Percentiles rank a stretch among this genome's conserved stretches.
Conservation (phyloP, 2,888 invertebrate genomes). For the Encarsia formosa region DNA sequence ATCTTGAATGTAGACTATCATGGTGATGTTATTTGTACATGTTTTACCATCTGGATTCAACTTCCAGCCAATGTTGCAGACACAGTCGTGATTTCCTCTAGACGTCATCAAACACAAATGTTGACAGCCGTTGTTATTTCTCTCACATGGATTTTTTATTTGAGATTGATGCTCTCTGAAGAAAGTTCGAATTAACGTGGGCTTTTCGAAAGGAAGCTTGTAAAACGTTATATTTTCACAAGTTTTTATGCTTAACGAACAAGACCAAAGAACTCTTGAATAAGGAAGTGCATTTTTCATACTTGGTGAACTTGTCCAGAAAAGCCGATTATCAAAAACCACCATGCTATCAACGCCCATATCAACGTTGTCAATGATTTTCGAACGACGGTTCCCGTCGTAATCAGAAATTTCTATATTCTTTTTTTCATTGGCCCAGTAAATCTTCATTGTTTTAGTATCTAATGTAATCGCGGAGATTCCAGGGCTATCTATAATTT, state of each 20-base stretch:
- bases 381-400: conserved; percentile 5
- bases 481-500: background rate
- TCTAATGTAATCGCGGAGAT: conserved; percentile 9
- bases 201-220: background rate
- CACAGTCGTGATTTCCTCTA: conserved; percentile 4
- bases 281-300: conserved; percentile 3
- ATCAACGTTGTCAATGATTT: background rate
- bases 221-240: background rate
- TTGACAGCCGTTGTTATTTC: conserved; percentile 2
- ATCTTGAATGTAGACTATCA: conserved; percentile 7
- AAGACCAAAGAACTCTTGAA: conserved; percentile 6
- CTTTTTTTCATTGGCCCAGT: conserved; percentile 5
- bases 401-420: conserved; percentile 11
- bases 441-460: conserved; percentile 5
- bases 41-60: conserved; percentile 2
- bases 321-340: conserved; percentile 6
- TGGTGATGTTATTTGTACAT: background rate
- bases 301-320: conserved; percentile 3
- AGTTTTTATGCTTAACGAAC: background rate
- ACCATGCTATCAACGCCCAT: conserved; percentile 8
- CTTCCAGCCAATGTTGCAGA: conserved; percentile 12
- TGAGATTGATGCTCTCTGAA: conserved; percentile 1
- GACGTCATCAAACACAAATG: conserved; percentile 11
- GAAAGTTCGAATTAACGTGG: background rate
- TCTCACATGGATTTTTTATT: conserved; percentile 1